Base-by-base conservation (phyloP, 2,113 vertebrate species). In the Pimephales promelas region DNA sequence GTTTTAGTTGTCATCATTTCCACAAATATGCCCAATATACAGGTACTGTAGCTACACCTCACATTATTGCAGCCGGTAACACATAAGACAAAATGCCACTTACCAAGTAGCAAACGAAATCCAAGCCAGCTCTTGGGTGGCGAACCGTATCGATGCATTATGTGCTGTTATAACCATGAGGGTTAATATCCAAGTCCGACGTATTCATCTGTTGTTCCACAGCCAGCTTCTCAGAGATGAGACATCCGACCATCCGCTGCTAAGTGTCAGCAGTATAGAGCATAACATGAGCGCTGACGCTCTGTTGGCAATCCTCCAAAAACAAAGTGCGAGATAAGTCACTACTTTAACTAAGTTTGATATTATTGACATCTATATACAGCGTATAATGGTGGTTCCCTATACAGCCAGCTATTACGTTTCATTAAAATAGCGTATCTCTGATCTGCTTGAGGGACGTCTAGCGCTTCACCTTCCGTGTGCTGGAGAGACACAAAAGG, bases 41-140 rank as follows among this genome's bases (percentile, higher is more conserved):
- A 24, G 22, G 34, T 79, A 34, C n/a, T n/a, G n/a, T n/a, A 3
- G 2, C 31, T 31, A 31, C 26, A 47, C 24, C 22, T 34, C 20
- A 52, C 24, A 73, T 3, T 28, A 49, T 10, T 49, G 14, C 24
- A 74, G 18, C 5, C 28, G 20, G 52, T 57, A 79, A 31, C 24
- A 31, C 5, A 10, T 7, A 40, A 68, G 22, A 34, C n/a, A 43
- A 26, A 84, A 56, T 52, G 2, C 8, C 16, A 83, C 85, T 86
- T 79, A 86, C 85, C 40, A 18, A 86, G 77, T 57, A 82, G 81
- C 18, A 86, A 49, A 16, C 85, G 85, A 54, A 86, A 70, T 16
- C 85, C 76, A 47, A 86, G 85, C 85, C 85, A 86, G 36, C 77
- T 81, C 71, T 81, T 83, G 2, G 82, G 82, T 45, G 85, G 85